Base-by-base conservation (phyloP, 2,113 vertebrate genomes). In the Carettochelys insculpta region DNA sequence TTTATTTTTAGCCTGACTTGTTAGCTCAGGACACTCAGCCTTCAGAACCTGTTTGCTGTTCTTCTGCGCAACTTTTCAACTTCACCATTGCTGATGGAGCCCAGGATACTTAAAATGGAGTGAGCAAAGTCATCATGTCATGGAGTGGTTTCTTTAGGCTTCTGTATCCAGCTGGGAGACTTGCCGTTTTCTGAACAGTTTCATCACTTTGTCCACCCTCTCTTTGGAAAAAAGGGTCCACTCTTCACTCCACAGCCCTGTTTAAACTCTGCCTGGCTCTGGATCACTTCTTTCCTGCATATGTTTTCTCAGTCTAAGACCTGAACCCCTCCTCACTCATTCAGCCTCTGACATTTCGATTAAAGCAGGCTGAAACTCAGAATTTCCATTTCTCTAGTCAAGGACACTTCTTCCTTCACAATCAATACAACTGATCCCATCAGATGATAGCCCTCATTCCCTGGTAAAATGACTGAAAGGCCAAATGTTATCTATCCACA, bases 1-100 rank as follows among this genome's bases (percentile, higher is more conserved):
- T 93, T 95, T 84, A 94, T 94, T 97, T 97, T 97, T 95, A 96
- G 87, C 51, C 19, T 77, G 93, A 89, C 52, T 47, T 8, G 12
- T 93, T 96, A 83, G 61, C 84, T 47, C 58, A 84, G 6, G 68
- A 53, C 48, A 88, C 14, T 3, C 9, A 87, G 51, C 48, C 93
- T 89, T 87, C 78, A 79, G 12, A 86, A 80, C 6, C 16, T 75
- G 85, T 94, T 93, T 91, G 89, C 41, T 90, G 61, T 51, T 87
- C 82, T 95, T 96, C 83, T 91, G 86, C 78, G 79, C 16, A 92
- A 75, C 77, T 92, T 95, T 93, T 92, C 77, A 56, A 89, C 80
- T 82, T 91, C 79, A 90, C 61, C 56, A 47, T 84, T 95, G 85
- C 79, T 95, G 88, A 93, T 4, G 81, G 29, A 95, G 58, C 80